These are phyloP conservation scores for Pelmatolapia mariae DNA, from an alignment of 2,113 vertebrate genomes.

Conservation along the genomic window DNA sequence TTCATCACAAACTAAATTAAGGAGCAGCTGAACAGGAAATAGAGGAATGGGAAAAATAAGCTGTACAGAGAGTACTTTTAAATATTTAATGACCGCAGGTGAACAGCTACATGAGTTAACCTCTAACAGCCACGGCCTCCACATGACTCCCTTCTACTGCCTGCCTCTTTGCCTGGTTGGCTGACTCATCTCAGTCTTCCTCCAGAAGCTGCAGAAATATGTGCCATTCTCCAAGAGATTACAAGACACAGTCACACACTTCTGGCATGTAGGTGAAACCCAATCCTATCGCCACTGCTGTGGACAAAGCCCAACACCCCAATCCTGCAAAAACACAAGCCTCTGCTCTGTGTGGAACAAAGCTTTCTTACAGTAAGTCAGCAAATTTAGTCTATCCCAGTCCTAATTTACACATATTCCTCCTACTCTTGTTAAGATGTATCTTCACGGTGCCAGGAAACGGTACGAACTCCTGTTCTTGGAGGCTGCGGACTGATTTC, in stretches of 20 bases:
- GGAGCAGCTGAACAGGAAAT: background rate
- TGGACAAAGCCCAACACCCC: background rate
- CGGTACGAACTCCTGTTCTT: background rate
- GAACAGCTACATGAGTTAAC: constrained; percentile 2
- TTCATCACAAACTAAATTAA: background rate
- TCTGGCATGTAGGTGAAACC: constrained; percentile 41
- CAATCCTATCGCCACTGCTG: constrained; percentile 21
- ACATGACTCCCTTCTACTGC: background rate
- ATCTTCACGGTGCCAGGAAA: background rate
- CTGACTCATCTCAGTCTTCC: constrained; percentile 50
- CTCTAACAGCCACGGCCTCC: constrained; percentile 2
- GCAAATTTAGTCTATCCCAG: background rate
- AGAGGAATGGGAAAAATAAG: background rate
- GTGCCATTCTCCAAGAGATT: constrained; percentile 44
- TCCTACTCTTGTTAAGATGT: background rate
- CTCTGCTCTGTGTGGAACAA: background rate
- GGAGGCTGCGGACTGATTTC: background rate
- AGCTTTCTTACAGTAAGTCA: background rate
- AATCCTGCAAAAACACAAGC: background rate
- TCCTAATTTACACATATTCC: background rate
- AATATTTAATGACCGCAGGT: constrained; percentile 5
- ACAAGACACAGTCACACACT: constrained; percentile 21
- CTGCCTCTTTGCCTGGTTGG: background rate
- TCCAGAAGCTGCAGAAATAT: constrained; percentile 30
- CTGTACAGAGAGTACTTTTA: background rate